Base-by-base conservation (phyloP, 1,140 invertebrate species). In the Arion vulgaris region DNA sequence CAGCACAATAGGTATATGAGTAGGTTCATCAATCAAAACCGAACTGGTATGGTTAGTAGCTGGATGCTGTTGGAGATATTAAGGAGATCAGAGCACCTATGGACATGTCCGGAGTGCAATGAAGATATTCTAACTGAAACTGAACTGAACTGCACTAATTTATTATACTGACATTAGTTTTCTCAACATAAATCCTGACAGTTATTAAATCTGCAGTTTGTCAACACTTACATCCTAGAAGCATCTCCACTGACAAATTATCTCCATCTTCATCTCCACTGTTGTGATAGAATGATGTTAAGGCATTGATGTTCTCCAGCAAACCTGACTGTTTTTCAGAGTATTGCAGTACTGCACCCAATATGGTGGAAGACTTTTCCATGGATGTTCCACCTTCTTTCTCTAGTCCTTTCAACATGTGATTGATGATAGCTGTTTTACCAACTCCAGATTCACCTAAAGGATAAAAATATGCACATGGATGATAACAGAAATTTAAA, bases 401-500 rank as follows among this genome's bases (percentile, higher is more conserved):
- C 45, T 86, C 84, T 15, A 92, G 84, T 36, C 85, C 84, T 82
- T 88, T 88, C 66, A 93, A 81, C 84, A 92, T 89, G 84, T 91
- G 84, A 69, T 90, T 87, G 28, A 93, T 89, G 23, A 92, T 86
- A 28, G 90, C 89, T n/a, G 91, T 90, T 81, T 93, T 93, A 1
- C 92, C 92, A 45, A 92, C 90, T 62, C 92, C 92, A 78, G 91
- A 91, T 38, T 92, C 91, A 83, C 92, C 92, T 92, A 77, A 13
- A 17, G 9, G 5, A 69, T 69, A 19, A 45, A n/a, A 38, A 41
- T 41, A 73, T 34, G 26, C 15, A 32, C 19, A 49, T 49, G 7
- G n/a, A 34, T 36, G 11, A 71, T 13, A 39, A 71, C 32, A 71
- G 17, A 38, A 5, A 71, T 38, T 32, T 36, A 71, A n/a, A 38